Evolutionary conservation across 1,140 invertebrate genomes (phyloP), one percentile per base, ranked within the genome.

Genomic region (Drosophila nigromelanica): DNA sequence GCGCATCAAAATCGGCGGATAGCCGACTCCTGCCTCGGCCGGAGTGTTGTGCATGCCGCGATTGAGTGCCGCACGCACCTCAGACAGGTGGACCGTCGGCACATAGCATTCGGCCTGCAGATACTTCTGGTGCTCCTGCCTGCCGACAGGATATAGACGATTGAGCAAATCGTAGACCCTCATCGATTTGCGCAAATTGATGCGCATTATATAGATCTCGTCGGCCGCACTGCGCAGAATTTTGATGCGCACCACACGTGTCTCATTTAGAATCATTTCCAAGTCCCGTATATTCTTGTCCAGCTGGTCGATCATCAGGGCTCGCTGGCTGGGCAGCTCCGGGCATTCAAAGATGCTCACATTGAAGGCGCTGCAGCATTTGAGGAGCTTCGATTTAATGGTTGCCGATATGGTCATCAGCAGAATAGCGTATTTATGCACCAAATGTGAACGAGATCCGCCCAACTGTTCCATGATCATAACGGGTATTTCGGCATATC

Each of bases 21-120:
- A 11, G 7, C 24, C 42, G 37, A 12, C 4, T 35, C 21, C 18
- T 33, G n/a, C n/a, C 11, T 15, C 47, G n/a, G n/a, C 43, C 7
- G 3, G 0, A 3, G 45, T 18, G 33, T 96, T 96, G 39, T 95
- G 96, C 39, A 97, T 97, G 92, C 98, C 98, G 81, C 97, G 94
- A 45, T 95, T 94, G 7, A 99, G 93, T 10, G 97, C 97, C 62
- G 95, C 94, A 78, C 97, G 96, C 37, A 99, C 97, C 30, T 94
- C 93, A 15, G 95, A 94, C 18, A 98, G 92, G 78, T 99, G 96
- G 33, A 94, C 93, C 0, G 95, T 94, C 0, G 98, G 97, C 73
- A 98, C 96, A 98, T 98, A 99, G 92, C 97, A 98, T 92, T 99
- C 98, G 7, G 96, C 98, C 73, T 99, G 98, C 39, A 99, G 93